Evolutionary conservation across 2,113 vertebrate species (phyloP), one percentile per base, ranked within the genome.

Genomic region (Symphodus melops): DNA sequence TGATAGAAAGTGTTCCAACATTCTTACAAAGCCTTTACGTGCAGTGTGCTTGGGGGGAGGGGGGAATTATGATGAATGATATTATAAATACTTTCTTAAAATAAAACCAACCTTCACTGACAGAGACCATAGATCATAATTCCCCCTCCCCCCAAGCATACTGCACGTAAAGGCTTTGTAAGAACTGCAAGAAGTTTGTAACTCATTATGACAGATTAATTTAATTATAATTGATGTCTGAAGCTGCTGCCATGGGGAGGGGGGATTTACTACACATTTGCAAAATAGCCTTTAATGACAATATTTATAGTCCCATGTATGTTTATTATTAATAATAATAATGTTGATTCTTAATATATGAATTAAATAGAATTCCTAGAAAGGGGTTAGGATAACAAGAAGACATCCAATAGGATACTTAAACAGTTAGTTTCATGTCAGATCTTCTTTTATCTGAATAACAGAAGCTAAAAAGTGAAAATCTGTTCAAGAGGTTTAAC

Each of bases 1-100:
- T 69, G 54, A 75, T 8, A 44, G 44, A 60, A 58, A 48, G 48
- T 25, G 21, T 14, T 41, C 33, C 39, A 48, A 1, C 4, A 76
- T 44, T 73, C 49, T 23, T 10, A 1, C 16, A 59, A 14, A 42
- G 16, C 4, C 55, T 46, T 13, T 23, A 48, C 8, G 52, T 62
- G 19, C 4, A 0, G 36, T 12, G 36, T 70, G 54, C 51, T 28
- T 23, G 14, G 57, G 56, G 13, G 19, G 9, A 12, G 36, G 13
- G 51, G 9, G 16, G 5, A 57, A 62, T 3, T 20, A 33, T 48
- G 5, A 23, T 8, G 1, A 61, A 3, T 61, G n/a, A 2, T 33
- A 4, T 67, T 25, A 75, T 53, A 23, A 25, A 42, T 20, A 9
- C 10, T 17, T 48, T 54, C 5, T 10, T 54, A 44, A 19, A 48